Evolutionary conservation across 2,888 invertebrate species (phyloP).

Genomic region (Mesodorylaimus sp.): DNA sequence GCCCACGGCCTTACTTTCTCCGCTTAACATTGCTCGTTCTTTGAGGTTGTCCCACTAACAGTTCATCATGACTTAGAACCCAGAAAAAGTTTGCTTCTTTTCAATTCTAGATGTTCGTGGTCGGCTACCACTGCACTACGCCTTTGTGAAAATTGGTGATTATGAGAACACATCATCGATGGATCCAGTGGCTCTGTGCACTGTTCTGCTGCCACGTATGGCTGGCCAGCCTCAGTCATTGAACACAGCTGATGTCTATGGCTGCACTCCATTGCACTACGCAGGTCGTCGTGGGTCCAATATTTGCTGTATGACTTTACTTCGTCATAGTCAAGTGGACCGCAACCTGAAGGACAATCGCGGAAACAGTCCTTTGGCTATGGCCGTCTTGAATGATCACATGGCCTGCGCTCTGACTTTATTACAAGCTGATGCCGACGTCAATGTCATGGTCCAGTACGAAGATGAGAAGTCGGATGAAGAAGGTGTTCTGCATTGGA

Average conservation of each 20-base stretch:
- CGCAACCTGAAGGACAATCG: too few species aligned
- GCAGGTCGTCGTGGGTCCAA: constrained; percentile 37
- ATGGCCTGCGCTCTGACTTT: constrained; percentile 29
- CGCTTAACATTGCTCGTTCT: too few species aligned
- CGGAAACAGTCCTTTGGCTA: constrained; percentile 36
- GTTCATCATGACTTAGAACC: too few species aligned
- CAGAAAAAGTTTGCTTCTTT: too few species aligned
- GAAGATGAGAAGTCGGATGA: constrained; percentile 2
- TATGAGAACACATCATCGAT: constrained; percentile 14
- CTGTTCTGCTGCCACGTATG: constrained; percentile 14
- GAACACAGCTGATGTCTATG: constrained; percentile 23
- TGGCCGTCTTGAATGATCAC: constrained; percentile 33
- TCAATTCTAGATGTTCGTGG: constrained; percentile 16
- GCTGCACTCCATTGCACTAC: constrained; percentile 33
- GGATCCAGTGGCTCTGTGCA: constrained; percentile 19
- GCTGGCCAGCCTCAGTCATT: not conserved
- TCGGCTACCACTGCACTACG: constrained; percentile 37
- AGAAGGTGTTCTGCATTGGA: constrained; percentile 12
- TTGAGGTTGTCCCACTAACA: too few species aligned
- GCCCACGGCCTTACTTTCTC: too few species aligned
- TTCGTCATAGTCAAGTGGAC: constrained; percentile 27
- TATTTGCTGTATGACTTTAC: constrained; percentile 34
- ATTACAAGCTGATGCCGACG: constrained; percentile 15
- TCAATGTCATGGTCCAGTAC: not conserved
- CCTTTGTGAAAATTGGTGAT: constrained; percentile 32